These are phyloP conservation scores for Rhadina sibilatrix DNA, from an alignment of 2,113 vertebrate genomes.

Conservation along the genomic window DNA sequence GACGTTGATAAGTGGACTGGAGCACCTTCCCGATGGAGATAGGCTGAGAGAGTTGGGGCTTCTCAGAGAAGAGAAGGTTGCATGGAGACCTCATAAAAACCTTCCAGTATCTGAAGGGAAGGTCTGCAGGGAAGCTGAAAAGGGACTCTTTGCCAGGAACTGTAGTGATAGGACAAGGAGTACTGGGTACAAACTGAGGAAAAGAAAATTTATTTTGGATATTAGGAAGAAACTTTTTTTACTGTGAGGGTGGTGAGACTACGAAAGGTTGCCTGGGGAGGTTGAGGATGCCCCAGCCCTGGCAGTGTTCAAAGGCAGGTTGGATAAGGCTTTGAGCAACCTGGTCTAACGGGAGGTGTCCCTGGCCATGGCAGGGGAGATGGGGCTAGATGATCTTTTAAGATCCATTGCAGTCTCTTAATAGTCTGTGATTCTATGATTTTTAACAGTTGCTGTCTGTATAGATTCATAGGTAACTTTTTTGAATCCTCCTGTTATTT, in stretches of 20 bases:
- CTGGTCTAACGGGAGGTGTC: background rate
- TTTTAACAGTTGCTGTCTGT: background rate
- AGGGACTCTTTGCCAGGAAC: background rate
- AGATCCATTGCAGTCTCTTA: background rate
- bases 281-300: background rate
- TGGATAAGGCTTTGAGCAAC: background rate
- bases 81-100: background rate
- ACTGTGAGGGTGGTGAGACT: background rate
- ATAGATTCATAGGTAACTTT: background rate
- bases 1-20: background rate
- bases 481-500: background rate
- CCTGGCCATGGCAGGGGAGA: background rate
- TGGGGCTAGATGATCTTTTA: background rate
- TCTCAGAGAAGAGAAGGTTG: background rate
- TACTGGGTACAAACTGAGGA: background rate
- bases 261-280: background rate
- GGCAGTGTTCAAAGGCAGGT: background rate
- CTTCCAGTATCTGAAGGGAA: background rate
- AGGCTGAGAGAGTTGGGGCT: background rate
- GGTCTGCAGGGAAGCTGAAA: background rate
- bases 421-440: background rate
- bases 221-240: background rate
- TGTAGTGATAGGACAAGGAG: background rate
- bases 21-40: background rate
- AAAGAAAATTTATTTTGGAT: background rate